Base-by-base conservation (phyloP, 2,888 invertebrate species). In the Augiades crinisus region DNA sequence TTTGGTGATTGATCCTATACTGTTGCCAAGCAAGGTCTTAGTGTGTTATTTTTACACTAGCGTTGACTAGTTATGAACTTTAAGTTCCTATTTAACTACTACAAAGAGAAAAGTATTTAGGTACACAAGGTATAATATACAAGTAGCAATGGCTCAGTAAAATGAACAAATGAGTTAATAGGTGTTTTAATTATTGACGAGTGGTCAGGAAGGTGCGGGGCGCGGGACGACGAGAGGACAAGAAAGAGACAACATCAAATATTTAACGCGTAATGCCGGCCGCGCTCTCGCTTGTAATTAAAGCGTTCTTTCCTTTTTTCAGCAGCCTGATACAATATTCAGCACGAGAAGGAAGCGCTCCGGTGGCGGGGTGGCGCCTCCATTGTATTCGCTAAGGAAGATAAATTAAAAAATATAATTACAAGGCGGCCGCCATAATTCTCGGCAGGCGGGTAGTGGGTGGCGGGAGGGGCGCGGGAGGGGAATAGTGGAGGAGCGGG, bases 331-430 rank as follows among this genome's bases (percentile, higher is more conserved):
- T 88, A 88, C 89, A 88, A 88, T 89, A 89, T 88, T 88, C 89
- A 88, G 88, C 85, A 87, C 85, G 85, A 87, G 88, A 86, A 88
- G 87, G 88, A 87, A 86, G 87, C 86, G 84, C 79, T 85, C 71
- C 81, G 82, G 87, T 83, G 84, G 87, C 84, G 77, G 86, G 89
- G 89, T 85, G 89, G 89, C 87, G 87, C 89, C 89, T 87, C 88
- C 88, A 90, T 90, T 90, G 90, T 90, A 87, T 85, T 88, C 90
- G 90, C 91, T 91, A 92, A 92, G 91, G 91, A 92, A 92, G 92
- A 92, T 92, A 92, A 92, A 92, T 92, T 92, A 92, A 92, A 92
- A 92, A 92, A 92, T 92, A 91, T 92, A 92, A 92, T 92, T 92
- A 92, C 91, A 91, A 90, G 90, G 90, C 90, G 90, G 89, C 91